Evolutionary conservation across 2,888 invertebrate species (phyloP), one percentile per base, ranked within the genome.

Genomic region (Crioceris asparagi): DNA sequence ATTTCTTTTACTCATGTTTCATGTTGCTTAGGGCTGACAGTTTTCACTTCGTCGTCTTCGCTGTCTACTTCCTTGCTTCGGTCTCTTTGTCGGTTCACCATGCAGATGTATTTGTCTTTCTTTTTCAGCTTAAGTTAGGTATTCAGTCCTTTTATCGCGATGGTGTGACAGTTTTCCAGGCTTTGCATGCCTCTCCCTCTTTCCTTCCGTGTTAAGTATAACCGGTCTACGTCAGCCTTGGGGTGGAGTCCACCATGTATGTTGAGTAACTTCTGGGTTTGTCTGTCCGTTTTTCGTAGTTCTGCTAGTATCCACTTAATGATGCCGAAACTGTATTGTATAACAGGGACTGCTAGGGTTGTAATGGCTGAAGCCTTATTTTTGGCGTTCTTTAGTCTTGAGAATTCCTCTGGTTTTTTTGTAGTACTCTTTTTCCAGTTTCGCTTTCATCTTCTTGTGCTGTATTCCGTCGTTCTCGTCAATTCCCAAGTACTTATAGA

Each of bases 301-400:
- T n/a, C n/a, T n/a, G n/a, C 29, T 7, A 8, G 12, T 10, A 8
- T 29, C 11, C 29, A 29, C 29, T 29, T 29, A 11, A 29, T 29
- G 14, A 16, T 29, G 7, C 23, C 23, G n/a, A n/a, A 23, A 23
- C 29, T 29, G 29, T 29, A 29, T 6, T 29, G 29, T 6, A 29
- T 29, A 11, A 29, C 29, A 14, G 29, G 29, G 6, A 29, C 14
- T 11, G 29, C 29, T 29, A 29, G 14, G n/a, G 29, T 8, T 6
- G 29, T 15, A 21, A 21, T 6, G 6, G 21, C 21, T 6, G 21
- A 31, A 10, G 19, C 23, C 11, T 31, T 36, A 17, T 30, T 30
- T 14, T 31, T 36, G 14, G 36, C 36, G 12, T 31, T 36, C 16
- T 29, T 35, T 29, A n/a, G 27, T 18, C 19, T 29, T 35, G 3